Evolutionary conservation across 2,113 vertebrate genomes (phyloP), one percentile per base, ranked within the genome.

Genomic region (Piaya cayana): DNA sequence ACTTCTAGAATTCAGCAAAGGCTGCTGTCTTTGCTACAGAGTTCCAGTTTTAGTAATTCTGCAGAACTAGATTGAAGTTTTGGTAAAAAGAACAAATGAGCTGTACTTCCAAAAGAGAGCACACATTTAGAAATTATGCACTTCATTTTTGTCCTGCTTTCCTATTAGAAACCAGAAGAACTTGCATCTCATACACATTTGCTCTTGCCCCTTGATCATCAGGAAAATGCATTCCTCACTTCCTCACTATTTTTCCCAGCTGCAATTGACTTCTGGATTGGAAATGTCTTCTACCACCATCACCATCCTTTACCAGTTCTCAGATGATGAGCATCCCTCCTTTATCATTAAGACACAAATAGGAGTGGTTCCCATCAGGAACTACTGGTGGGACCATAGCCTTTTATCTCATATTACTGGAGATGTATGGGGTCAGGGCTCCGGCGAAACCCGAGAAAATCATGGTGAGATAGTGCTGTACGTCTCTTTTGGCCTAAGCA

Each of bases 71-170:
- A 77, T 4, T 69, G 42, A 80, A 83, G 67, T 85, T 87, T 77
- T 76, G 20, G 67, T 92, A 56, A 83, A 91, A 96, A 59, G 76
- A 86, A 74, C 30, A 88, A 96, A 83, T 74, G 68, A 88, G 56
- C 52, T 94, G 25, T 32, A 39, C 81, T 93, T 94, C 82, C 53
- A 83, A 88, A 81, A 60, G 22, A 34, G 47, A 86, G 55, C 39
- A 45, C 8, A n/a, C 19, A 75, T 77, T 86, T 88, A 45, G 71
- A 94, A 93, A 86, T 81, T 11, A 81, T 23, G 58, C 18, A 4
- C 30, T 88, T 75, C 9, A 21, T 83, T 90, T 77, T 75, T 56
- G 22, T 75, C 23, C 45, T 85, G 50, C 64, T 86, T 86, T 83
- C 36, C 45, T 11, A 0, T 56, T 75, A 59, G 23, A 71, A 56